phyloP scores from a whole-genome alignment of 2,113 vertebrate species.

The Hymenochirus boettgeri region DNA sequence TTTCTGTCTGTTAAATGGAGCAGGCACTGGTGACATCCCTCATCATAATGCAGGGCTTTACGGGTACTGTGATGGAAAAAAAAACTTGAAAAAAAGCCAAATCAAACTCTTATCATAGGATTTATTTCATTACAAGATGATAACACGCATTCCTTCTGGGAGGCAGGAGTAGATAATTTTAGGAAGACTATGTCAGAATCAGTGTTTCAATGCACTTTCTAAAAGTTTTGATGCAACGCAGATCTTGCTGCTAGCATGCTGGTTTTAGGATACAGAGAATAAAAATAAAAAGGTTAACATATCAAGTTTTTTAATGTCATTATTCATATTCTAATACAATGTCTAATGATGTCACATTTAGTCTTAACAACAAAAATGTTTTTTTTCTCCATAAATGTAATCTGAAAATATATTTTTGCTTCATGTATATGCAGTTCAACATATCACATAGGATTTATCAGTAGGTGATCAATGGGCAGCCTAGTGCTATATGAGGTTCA shows the following conservation, averaged over 20 bases:
- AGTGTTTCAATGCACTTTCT: constrained; percentile 46
- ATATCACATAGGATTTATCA: too few species aligned
- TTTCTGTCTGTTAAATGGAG: too few species aligned
- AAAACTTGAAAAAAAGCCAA: too few species aligned
- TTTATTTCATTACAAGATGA: constrained; percentile 36
- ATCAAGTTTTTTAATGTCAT: background rate
- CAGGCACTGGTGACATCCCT: too few species aligned
- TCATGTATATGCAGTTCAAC: too few species aligned
- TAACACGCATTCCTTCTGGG: constrained; percentile 37
- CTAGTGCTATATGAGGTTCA: too few species aligned
- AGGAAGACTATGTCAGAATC: constrained; percentile 62
- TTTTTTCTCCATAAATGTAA: constrained; percentile 14
- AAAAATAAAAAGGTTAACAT: constrained; percentile 31
- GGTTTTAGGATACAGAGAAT: constrained; percentile 28
- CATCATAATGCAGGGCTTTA: too few species aligned
- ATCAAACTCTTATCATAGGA: constrained; percentile 9
- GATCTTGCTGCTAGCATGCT: constrained; percentile 42
- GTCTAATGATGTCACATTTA: constrained; percentile 28
- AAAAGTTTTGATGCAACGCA: constrained; percentile 42
- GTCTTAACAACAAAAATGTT: constrained; percentile 31
- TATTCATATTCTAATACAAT: constrained; percentile 15
- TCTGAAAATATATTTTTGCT: background rate
- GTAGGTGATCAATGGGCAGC: too few species aligned
- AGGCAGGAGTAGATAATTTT: constrained; percentile 45
- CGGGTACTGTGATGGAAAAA: too few species aligned